Conservation (phyloP, 2,797 vertebrate species). For the Parotocinclus haroldoi region DNA sequence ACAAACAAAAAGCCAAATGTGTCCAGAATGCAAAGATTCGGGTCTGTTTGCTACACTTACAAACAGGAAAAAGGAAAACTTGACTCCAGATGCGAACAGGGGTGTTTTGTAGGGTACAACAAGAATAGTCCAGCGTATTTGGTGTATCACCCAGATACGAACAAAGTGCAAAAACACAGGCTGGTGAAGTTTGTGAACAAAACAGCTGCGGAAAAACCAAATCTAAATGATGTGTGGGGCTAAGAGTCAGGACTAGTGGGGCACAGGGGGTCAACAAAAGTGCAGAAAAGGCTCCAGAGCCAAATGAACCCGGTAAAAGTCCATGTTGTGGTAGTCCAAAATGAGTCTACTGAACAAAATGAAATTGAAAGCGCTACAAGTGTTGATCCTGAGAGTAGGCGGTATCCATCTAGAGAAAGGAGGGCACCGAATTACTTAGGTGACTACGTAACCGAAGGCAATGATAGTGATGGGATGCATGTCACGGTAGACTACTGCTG, state of each 20-base stretch:
- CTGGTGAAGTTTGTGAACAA: constrained; percentile 38
- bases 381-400: constrained; percentile 18
- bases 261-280: neutral
- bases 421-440: neutral
- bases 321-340: too few relatives aligned
- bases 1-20: constrained; percentile 34
- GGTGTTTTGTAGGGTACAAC: constrained; percentile 9
- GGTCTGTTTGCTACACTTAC: constrained; percentile 35
- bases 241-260: constrained; percentile 11
- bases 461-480: neutral
- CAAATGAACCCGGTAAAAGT: too few relatives aligned
- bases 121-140: constrained; percentile 22
- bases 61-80: constrained; percentile 36
- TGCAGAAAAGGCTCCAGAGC: constrained; percentile 2
- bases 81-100: constrained; percentile 22
- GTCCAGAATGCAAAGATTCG: constrained; percentile 37
- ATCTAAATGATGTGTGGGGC: constrained; percentile 34
- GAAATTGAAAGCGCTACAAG: constrained; percentile 8
- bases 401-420: constrained; percentile 12
- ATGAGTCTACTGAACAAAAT: too few relatives aligned
- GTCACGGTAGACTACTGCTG: neutral
- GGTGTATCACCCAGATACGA: constrained; percentile 13
- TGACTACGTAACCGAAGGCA: neutral
- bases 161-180: constrained; percentile 35
- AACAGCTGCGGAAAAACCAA: constrained; percentile 23